These are phyloP conservation scores for Lophius piscatorius DNA, from an alignment of 2,113 vertebrate species.

Conservation along the genomic window DNA sequence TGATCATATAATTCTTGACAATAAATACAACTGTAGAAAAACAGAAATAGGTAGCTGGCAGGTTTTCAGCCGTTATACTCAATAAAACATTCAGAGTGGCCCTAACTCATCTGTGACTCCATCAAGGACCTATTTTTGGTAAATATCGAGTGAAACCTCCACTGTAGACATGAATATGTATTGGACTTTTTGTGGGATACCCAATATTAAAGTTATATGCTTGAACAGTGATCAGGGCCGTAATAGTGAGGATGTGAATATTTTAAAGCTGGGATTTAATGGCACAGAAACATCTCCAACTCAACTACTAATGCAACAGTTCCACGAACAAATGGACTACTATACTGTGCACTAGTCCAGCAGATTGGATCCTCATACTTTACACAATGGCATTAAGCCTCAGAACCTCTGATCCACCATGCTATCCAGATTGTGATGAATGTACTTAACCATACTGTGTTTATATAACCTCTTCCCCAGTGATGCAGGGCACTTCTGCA, in stretches of 20 bases:
- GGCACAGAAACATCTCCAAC: constrained; percentile 9
- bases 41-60: too few relatives aligned
- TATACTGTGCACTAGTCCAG: constrained; percentile 5
- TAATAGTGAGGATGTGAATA: constrained; percentile 21
- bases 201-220: not conserved
- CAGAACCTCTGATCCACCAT: constrained; percentile 14
- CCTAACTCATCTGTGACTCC: not conserved
- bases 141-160: not conserved
- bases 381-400: constrained; percentile 18
- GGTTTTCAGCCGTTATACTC: too few relatives aligned
- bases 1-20: too few relatives aligned
- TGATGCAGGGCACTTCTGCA: constrained; percentile 17
- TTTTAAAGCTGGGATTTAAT: constrained; percentile 3
- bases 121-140: not conserved
- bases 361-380: constrained; percentile 39
- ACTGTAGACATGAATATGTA: not conserved
- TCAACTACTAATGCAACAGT: constrained; percentile 22
- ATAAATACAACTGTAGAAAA: too few relatives aligned
- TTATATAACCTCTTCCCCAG: constrained; percentile 28
- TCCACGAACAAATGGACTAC: constrained; percentile 4
- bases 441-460: constrained; percentile 6
- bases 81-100: too few relatives aligned
- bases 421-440: constrained; percentile 32
- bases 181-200: not conserved
- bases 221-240: constrained; percentile 1